Percentiles rank a stretch among this genome's conserved stretches.
Conservation (phyloP, 2,797 vertebrate genomes). For the Gymnodraco acuticeps region DNA sequence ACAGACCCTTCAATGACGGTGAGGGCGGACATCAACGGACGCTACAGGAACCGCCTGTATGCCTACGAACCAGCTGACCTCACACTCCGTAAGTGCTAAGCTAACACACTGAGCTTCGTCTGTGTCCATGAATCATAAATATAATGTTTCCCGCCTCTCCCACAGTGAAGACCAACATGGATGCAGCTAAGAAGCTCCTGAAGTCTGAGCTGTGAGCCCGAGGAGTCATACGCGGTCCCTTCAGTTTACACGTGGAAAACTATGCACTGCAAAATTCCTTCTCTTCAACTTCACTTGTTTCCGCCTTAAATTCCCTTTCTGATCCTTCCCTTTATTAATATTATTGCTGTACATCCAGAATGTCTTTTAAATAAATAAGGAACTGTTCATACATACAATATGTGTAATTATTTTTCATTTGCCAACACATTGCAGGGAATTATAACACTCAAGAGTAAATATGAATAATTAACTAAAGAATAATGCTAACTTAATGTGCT, state of each 20-base stretch:
- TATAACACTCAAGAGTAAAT: not conserved
- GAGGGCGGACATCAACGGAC: constrained; percentile 94
- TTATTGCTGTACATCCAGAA: constrained; percentile 51
- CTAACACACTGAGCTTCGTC: not conserved
- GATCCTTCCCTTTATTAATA: constrained; percentile 26
- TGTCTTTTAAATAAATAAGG: constrained; percentile 77
- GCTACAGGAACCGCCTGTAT: constrained; percentile 94
- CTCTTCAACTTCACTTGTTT: constrained; percentile 21
- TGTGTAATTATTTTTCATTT: not conserved
- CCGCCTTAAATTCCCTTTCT: constrained; percentile 12
- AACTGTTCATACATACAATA: constrained; percentile 30
- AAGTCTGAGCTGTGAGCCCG: constrained; percentile 91
- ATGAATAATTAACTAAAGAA: not conserved
- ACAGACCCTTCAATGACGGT: constrained; percentile 96
- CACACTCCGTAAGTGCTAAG: constrained; percentile 86
- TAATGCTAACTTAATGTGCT: not conserved
- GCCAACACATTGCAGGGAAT: not conserved
- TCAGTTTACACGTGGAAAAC: constrained; percentile 62
- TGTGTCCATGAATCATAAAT: not conserved
- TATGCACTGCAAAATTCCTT: constrained; percentile 72
- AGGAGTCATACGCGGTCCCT: constrained; percentile 7
- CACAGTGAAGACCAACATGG: constrained; percentile 89
- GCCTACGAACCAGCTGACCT: constrained; percentile 93
- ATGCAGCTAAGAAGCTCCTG: constrained; percentile 91
- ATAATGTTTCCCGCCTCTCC: not conserved